phyloP scores from a whole-genome alignment of 2,113 vertebrate genomes.

The Sapayoa aenigma region DNA sequence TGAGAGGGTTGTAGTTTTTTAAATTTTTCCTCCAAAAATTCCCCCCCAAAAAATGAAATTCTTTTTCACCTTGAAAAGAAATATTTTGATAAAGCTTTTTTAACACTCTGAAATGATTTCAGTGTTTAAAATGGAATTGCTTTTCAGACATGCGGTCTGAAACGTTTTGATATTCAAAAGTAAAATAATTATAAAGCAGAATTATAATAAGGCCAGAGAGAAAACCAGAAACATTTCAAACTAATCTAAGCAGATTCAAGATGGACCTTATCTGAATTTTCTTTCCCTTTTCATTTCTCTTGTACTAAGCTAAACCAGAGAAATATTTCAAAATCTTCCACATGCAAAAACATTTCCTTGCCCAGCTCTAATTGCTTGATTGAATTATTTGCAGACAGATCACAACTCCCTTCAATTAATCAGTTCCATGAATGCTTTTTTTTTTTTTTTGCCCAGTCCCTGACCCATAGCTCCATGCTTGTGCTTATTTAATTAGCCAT shows the following conservation, averaged over 20 bases:
- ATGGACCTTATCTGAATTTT: neutral
- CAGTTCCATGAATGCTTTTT: neutral
- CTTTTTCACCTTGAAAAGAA: neutral
- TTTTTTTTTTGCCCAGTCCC: neutral
- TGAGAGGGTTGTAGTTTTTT: neutral
- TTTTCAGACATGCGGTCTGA: neutral
- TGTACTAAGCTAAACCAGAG: neutral
- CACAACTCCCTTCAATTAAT: neutral
- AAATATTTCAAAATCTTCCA: neutral
- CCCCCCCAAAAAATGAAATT: rapidly evolving
- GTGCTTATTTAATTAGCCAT: constrained; percentile 25
- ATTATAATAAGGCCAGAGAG: neutral
- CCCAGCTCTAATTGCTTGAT: neutral
- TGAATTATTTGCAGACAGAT: constrained; percentile 24
- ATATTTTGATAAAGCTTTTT: neutral
- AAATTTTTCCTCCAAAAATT: neutral
- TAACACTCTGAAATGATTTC: neutral
- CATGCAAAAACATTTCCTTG: neutral
- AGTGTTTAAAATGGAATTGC: neutral
- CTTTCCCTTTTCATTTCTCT: neutral
- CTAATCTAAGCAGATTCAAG: neutral
- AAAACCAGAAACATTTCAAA: neutral
- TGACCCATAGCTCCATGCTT: neutral
- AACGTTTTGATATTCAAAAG: neutral
- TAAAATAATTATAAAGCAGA: neutral